A percentile compares a stretch with the other conserved stretches of the same genome.
These are phyloP conservation scores for Gopherus flavomarginatus DNA, from an alignment of 2,113 vertebrate species.

Conservation along the genomic window DNA sequence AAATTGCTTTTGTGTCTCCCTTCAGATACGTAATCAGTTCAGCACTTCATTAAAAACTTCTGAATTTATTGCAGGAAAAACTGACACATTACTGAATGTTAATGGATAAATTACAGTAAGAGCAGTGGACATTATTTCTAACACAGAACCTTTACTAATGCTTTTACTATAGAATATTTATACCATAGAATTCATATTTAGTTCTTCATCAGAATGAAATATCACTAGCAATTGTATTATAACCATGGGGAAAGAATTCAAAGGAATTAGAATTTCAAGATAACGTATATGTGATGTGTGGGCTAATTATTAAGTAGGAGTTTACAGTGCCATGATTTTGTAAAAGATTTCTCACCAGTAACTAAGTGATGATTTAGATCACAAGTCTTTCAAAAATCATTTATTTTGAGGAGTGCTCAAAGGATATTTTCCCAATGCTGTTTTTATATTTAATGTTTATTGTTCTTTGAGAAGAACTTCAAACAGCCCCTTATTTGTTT, in stretches of 20 bases:
- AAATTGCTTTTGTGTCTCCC: not conserved
- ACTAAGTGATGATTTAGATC: slow-evolving; percentile 48
- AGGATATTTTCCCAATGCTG: not conserved
- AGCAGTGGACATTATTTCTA: not conserved
- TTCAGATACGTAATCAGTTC: not conserved
- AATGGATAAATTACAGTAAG: not conserved
- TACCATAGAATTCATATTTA: not conserved
- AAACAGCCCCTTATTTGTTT: slow-evolving; percentile 46
- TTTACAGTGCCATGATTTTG: not conserved
- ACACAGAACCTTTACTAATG: not conserved
- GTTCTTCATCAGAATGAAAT: slow-evolving; percentile 17
- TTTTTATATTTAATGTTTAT: slow-evolving; percentile 27
- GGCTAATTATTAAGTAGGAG: slow-evolving; percentile 30
- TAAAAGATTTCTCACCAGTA: slow-evolving; percentile 32
- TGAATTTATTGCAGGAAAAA: fast-evolving
- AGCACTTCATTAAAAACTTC: not conserved
- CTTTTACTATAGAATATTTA: not conserved
- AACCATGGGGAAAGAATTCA: slow-evolving; percentile 3
- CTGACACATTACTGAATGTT: not conserved
- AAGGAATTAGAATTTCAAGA: not conserved
- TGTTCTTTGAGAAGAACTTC: slow-evolving; percentile 36
- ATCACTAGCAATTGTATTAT: slow-evolving; percentile 13
- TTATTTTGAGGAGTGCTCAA: slow-evolving; percentile 6
- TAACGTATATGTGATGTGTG: slow-evolving; percentile 25
- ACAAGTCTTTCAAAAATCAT: slow-evolving; percentile 21